phyloP scores from a whole-genome alignment of 2,888 invertebrate genomes.

The Euproctis similis region DNA sequence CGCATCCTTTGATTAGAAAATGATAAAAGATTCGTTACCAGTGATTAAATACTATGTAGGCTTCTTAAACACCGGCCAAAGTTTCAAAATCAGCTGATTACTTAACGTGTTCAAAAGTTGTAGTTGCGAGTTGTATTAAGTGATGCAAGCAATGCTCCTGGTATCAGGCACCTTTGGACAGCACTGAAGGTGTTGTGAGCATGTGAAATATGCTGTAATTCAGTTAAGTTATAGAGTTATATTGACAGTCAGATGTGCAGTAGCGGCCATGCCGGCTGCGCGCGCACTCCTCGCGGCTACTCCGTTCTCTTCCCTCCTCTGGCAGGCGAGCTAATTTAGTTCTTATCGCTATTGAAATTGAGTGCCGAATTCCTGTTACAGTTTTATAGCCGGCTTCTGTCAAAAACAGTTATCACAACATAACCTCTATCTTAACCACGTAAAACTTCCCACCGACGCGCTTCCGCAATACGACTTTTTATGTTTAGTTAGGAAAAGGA shows the following conservation, averaged over 20 bases:
- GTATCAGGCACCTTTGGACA: constrained; percentile 30
- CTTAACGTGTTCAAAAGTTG: constrained; percentile 42
- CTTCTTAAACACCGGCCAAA: constrained; percentile 64
- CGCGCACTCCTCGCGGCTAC: constrained; percentile 59
- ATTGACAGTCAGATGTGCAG: constrained; percentile 67
- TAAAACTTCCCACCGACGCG: constrained; percentile 56
- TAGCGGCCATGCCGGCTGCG: constrained; percentile 71
- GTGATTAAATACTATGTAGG: constrained; percentile 43
- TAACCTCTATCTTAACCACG: constrained; percentile 67
- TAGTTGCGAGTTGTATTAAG: constrained; percentile 30
- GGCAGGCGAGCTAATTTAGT: constrained; percentile 47
- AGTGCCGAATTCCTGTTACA: constrained; percentile 39
- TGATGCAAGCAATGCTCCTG: constrained; percentile 25
- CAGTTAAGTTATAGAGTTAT: constrained; percentile 56
- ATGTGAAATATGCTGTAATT: constrained; percentile 49
- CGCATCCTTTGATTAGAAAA: constrained; percentile 30
- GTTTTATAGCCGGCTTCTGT: constrained; percentile 51
- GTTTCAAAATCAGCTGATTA: constrained; percentile 73
- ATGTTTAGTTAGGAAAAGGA: constrained; percentile 28
- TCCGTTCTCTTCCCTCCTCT: constrained; percentile 40
- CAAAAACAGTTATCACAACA: constrained; percentile 70
- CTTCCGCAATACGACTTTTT: constrained; percentile 31
- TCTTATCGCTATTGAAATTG: constrained; percentile 47
- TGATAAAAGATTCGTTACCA: constrained; percentile 41
- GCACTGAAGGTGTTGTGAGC: constrained; percentile 28